These are phyloP conservation scores for Hiodon alosoides DNA, from an alignment of 2,113 vertebrate genomes.

Conservation along the genomic window DNA sequence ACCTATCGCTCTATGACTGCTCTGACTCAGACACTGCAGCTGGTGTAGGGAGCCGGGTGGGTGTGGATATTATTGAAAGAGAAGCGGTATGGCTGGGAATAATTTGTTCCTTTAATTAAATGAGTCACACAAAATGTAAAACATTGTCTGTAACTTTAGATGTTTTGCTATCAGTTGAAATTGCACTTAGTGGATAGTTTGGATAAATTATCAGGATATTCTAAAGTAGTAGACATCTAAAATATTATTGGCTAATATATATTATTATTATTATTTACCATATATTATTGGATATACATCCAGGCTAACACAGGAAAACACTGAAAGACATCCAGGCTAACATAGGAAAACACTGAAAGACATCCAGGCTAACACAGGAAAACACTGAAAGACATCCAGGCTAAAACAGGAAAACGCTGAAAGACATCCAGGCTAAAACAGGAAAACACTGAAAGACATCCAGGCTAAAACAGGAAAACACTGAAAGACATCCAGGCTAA, in stretches of 20 bases:
- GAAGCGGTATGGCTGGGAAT: background rate
- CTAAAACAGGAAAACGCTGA: conserved; percentile 34
- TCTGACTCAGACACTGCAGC: too few relatives aligned
- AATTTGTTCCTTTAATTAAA: conserved; percentile 14
- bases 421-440: conserved; percentile 1
- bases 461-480: too few relatives aligned
- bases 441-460: conserved; percentile 40
- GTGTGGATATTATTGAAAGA: too few relatives aligned
- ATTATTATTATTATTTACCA: too few relatives aligned
- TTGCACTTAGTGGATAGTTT: conserved; percentile 40
- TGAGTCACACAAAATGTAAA: conserved; percentile 64
- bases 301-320: conserved; percentile 32
- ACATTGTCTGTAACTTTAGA: conserved; percentile 39
- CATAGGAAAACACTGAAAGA: conserved; percentile 34
- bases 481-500: too few relatives aligned
- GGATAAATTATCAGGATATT: too few relatives aligned
- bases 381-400: background rate
- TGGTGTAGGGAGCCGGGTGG: too few relatives aligned
- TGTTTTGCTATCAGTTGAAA: conserved; percentile 29
- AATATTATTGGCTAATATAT: too few relatives aligned
- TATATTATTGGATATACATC: conserved; percentile 51
- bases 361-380: conserved; percentile 34
- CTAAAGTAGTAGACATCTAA: too few relatives aligned
- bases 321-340: too few relatives aligned
- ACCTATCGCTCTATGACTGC: too few relatives aligned